These are phyloP conservation scores for Aphrocallistes beatrix DNA, from an alignment of 37 sponge, comb jelly and placozoan genomes.

Conservation along the genomic window DNA sequence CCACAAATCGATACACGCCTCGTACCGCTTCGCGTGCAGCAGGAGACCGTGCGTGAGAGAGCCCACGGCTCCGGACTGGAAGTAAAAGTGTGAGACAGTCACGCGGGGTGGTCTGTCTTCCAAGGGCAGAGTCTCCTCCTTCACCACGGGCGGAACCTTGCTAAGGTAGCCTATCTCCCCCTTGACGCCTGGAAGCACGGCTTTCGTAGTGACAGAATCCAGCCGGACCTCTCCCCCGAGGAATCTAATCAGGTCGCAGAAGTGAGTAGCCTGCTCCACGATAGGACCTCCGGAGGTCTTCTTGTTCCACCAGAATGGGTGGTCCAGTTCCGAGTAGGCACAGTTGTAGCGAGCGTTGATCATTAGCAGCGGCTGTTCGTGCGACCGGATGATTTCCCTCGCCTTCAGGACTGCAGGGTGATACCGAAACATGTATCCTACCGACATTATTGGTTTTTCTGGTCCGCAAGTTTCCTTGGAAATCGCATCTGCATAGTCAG, in stretches of 20 bases:
- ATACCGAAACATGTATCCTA: slow-evolving; percentile 82
- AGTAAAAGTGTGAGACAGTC: slow-evolving; percentile 43
- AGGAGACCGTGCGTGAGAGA: slow-evolving; percentile 40
- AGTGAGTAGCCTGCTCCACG: slow-evolving; percentile 84
- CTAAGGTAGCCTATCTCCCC: slow-evolving; percentile 36
- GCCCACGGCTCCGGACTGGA: slow-evolving; percentile 46
- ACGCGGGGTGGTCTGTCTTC: slow-evolving; percentile 42
- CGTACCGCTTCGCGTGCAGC: slow-evolving; percentile 49
- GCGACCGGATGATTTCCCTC: slow-evolving; percentile 22
- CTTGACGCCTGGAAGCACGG: slow-evolving; percentile 27
- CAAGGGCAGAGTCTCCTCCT: slow-evolving; percentile 26
- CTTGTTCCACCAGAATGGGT: slow-evolving; percentile 61
- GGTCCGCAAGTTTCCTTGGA: slow-evolving; percentile 18
- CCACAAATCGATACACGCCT: slow-evolving; percentile 57
- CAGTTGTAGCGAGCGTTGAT: slow-evolving; percentile 52
- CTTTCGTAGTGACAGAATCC: not conserved
- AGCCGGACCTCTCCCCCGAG: slow-evolving; percentile 43
- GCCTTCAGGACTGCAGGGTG: slow-evolving; percentile 59
- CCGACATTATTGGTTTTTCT: slow-evolving; percentile 27
- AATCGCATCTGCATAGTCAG: slow-evolving; percentile 37
- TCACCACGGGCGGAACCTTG: slow-evolving; percentile 26
- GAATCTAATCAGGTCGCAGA: slow-evolving; percentile 66
- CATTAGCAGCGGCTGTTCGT: slow-evolving; percentile 26
- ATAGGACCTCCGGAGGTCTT: slow-evolving; percentile 61
- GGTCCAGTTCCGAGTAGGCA: slow-evolving; percentile 36